Evolutionary conservation across 2,113 vertebrate species (phyloP), one percentile per base, ranked within the genome.

Genomic region (Elephas maximus): DNA sequence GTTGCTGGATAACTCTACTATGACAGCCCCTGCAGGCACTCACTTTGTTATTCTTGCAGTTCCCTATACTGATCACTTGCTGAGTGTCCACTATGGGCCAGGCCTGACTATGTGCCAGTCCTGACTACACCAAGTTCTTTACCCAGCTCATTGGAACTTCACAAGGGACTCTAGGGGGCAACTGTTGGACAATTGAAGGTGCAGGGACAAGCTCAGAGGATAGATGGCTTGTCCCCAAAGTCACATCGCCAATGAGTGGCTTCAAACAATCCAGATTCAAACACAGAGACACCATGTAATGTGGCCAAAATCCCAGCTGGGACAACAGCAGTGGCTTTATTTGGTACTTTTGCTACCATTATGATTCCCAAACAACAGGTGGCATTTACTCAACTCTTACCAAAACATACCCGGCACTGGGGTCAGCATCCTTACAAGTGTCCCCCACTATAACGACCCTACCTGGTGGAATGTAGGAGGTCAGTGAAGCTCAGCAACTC

Each of bases 111-210:
- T 85, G 57, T 12, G 6, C 73, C 85, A 67, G 71, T 33, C 14
- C 91, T 83, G 76, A 37, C 88, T 24, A 51, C 81, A 48, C 88
- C 87, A 51, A 76, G 77, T 79, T 20, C 86, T 94, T 88, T 44
- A 33, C 37, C 28, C 51, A 91, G 90, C 51, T 81, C 71, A n/a
- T 0, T 26, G 62, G 78, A 71, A 71, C 90, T 18, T 90, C 53
- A 37, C 48, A 65, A 33, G 51, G 37, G 57, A 33, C 71, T 33
- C 17, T 9, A 12, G 48, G 48, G 30, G 10, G 37, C 77, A 26
- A 86, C 87, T 6, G 12, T 48, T 17, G 57, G 69, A 78, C 44
- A 84, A 51, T 28, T 37, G 28, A 62, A 51, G 21, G 20, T 63
- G 41, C 0, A 0, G 67, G 93, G 86, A 57, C 41, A 71, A 65